Percentiles rank a stretch among this genome's conserved stretches.
Evolutionary conservation across 2,888 invertebrate species (phyloP).

Genomic region (Teleiodes luculella): DNA sequence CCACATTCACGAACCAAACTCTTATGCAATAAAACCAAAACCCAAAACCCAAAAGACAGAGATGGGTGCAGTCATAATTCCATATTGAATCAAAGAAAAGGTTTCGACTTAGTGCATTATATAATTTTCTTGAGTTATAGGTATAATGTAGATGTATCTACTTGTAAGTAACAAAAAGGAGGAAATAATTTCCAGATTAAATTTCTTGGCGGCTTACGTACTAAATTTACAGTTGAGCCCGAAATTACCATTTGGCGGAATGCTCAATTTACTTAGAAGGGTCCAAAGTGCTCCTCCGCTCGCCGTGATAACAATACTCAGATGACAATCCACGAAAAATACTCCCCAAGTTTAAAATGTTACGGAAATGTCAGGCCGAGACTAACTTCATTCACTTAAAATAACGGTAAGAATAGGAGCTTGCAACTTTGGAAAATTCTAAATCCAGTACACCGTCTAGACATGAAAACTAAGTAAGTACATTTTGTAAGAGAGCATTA

Average conservation of each 20-base stretch:
- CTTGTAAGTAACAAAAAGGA: too few relatives aligned
- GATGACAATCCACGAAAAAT: slow-evolving; percentile 37
- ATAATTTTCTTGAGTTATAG: slow-evolving; percentile 33
- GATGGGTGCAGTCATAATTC: too few relatives aligned
- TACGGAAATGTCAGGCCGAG: neutral
- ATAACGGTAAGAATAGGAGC: neutral
- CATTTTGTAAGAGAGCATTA: neutral
- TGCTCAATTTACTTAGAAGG: slow-evolving; percentile 63
- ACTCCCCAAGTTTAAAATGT: slow-evolving; percentile 1
- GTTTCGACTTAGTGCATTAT: too few relatives aligned
- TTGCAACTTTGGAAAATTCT: neutral
- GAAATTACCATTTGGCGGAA: slow-evolving; percentile 64
- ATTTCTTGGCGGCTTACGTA: slow-evolving; percentile 64
- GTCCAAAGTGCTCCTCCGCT: slow-evolving; percentile 33
- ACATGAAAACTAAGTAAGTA: neutral
- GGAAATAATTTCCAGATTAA: slow-evolving; percentile 59
- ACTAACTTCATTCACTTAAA: neutral
- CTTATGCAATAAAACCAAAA: too few relatives aligned
- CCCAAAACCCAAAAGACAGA: too few relatives aligned
- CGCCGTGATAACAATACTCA: slow-evolving; percentile 52
- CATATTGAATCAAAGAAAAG: too few relatives aligned
- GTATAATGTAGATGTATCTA: too few relatives aligned
- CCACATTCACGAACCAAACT: too few relatives aligned
- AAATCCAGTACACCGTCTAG: slow-evolving; percentile 3
- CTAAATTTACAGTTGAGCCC: slow-evolving; percentile 62